Conservation (phyloP, 1,140 invertebrate genomes). For the Drosophila equinoxialis region DNA sequence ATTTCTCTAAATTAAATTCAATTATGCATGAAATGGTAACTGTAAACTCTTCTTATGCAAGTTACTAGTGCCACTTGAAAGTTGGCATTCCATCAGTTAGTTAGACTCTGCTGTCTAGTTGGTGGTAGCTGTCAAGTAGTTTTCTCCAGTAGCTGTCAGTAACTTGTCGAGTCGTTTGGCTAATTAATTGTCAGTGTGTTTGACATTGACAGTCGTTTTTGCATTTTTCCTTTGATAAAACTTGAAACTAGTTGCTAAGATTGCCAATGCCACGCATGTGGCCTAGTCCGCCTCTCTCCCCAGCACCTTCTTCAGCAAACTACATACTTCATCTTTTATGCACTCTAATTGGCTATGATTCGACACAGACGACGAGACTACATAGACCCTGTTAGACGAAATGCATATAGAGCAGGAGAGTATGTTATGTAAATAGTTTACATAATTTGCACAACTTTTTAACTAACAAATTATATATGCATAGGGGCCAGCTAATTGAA, state of each 20-base stretch:
- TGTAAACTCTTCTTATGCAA: not conserved
- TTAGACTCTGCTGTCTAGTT: too few relatives aligned
- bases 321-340: not conserved
- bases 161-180: not conserved
- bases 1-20: slow-evolving; percentile 11
- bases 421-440: too few relatives aligned
- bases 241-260: slow-evolving; percentile 7
- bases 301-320: too few relatives aligned
- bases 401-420: not conserved
- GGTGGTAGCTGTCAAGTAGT: not conserved
- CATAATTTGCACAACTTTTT: not conserved
- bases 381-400: not conserved
- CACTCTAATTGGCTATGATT: slow-evolving; percentile 47
- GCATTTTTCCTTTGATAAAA: slow-evolving; percentile 23
- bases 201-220: not conserved
- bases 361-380: slow-evolving; percentile 7
- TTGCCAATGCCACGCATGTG: not conserved
- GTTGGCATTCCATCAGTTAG: not conserved
- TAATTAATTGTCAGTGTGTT: slow-evolving; percentile 22
- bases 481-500: slow-evolving; percentile 39
- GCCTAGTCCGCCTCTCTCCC: not conserved
- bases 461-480: slow-evolving; percentile 14
- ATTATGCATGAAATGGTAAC: slow-evolving; percentile 2
- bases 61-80: not conserved
- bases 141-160: not conserved